Conservation (phyloP, 2,797 vertebrate genomes). For the Crax fasciolata region DNA sequence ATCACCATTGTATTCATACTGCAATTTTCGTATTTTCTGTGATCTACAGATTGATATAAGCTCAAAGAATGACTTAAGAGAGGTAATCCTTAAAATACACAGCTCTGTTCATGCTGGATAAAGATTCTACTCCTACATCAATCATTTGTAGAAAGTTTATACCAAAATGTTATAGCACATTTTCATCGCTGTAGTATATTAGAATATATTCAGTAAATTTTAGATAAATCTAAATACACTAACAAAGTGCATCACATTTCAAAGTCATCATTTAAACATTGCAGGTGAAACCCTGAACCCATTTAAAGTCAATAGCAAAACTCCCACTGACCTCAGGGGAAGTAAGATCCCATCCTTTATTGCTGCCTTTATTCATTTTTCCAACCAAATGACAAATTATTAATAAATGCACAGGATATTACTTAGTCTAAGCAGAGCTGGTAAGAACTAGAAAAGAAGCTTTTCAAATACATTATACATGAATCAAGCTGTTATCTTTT, state of each 20-base stretch:
- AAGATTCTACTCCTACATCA: not conserved
- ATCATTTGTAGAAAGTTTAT: not conserved
- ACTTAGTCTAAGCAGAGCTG: conserved; percentile 29
- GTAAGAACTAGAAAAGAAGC: conserved; percentile 46
- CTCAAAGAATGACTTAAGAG: not conserved
- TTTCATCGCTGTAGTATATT: not conserved
- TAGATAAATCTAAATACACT: not conserved
- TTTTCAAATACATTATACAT: conserved; percentile 68
- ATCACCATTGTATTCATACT: not conserved
- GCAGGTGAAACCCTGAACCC: accelerated
- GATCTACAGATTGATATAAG: not conserved
- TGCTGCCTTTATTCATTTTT: not conserved
- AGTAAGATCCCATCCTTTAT: not conserved
- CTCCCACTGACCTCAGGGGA: not conserved
- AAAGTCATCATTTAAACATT: not conserved
- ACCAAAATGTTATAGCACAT: not conserved
- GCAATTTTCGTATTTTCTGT: not conserved
- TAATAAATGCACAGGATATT: conserved; percentile 45
- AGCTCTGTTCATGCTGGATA: not conserved
- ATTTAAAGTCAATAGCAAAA: not conserved
- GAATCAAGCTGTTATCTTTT: conserved; percentile 63
- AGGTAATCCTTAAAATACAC: not conserved
- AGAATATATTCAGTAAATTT: not conserved
- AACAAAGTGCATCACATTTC: not conserved
- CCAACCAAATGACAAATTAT: conserved; percentile 26